Percentiles rank a stretch among this genome's conserved stretches.
These are phyloP conservation scores for Urocolius indicus DNA, from an alignment of 2,113 vertebrate genomes.

Conservation along the genomic window DNA sequence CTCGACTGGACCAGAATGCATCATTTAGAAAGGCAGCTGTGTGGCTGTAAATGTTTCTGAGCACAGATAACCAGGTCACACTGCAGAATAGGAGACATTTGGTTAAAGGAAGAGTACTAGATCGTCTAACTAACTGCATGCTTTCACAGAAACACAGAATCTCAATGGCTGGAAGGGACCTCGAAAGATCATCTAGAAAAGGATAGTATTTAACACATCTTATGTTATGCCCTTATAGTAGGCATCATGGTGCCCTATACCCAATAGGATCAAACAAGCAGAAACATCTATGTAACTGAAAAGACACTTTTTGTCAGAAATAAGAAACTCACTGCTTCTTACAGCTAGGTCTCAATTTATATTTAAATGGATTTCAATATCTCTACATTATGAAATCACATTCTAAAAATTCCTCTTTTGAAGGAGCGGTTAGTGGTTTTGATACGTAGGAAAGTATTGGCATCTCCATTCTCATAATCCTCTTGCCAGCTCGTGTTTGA, in stretches of 20 bases:
- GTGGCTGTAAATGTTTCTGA: neutral
- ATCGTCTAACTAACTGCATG: neutral
- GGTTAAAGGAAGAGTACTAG: neutral
- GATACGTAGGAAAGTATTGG: constrained; percentile 11
- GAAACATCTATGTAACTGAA: neutral
- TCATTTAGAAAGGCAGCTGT: neutral
- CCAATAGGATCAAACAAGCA: neutral
- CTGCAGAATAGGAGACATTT: neutral
- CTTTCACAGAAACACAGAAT: neutral
- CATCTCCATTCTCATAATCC: neutral
- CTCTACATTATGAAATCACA: constrained; percentile 36
- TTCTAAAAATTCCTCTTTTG: constrained; percentile 57
- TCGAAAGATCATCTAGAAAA: neutral
- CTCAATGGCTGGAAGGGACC: no score
- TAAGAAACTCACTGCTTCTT: neutral
- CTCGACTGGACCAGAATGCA: neutral
- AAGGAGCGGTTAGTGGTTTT: constrained; percentile 17
- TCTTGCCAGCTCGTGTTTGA: constrained; percentile 22
- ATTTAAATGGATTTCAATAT: constrained; percentile 29
- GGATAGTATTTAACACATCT: neutral
- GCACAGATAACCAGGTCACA: neutral
- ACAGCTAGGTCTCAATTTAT: neutral
- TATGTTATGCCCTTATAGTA: neutral
- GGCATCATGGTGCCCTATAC: neutral
- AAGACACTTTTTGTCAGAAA: neutral